Evolutionary conservation across 2,113 vertebrate species (phyloP), one percentile per base, ranked within the genome.

Genomic region (Pogona vitticeps): DNA sequence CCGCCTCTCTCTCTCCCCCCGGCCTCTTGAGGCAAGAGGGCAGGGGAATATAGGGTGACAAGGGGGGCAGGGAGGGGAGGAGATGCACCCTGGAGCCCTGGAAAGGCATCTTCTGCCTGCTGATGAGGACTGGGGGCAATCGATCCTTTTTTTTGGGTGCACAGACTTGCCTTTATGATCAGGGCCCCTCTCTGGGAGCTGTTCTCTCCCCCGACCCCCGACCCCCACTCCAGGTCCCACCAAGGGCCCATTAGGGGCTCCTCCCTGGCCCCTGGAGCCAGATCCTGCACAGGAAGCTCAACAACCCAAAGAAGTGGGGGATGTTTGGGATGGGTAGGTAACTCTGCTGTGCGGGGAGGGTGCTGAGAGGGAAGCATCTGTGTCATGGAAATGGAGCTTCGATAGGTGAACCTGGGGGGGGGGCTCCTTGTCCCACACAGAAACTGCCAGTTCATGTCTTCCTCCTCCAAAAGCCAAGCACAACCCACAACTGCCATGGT

Each of bases 401-500:
- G 42, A 6, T 7, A 10, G 15, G 21, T 20, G 12, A 2, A 6
- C 28, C 9, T 3, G 28, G 23, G 13, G 10, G 31, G 38, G 63
- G 23, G 21, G 31, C 46, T 13, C 26, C 42, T 31, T 36, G 4
- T 17, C 68, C 3, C n/a, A 33, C 28, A 56, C 38, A 63, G 40
- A 86, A 73, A 73, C 68, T 80, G 77, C 77, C 85, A 86, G 58
- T 52, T 61, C 21, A 7, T 38, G 42, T n/a, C 26, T 70, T 20
- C 84, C 84, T 56, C n/a, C 84, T 38, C 17, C 65, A 28, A 42
- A 52, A 33, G 61, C 38, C 59, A 71, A 85, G 84, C 59, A 86
- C 78, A 86, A 81, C 70, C 71, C 68, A 12, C 70, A 18, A 86
- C 85, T 86, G 85, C 85, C 85, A 86, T 38, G 79, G 63, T n/a